Evolutionary conservation across 1,140 invertebrate species (phyloP).

Genomic region (Apis florea): DNA sequence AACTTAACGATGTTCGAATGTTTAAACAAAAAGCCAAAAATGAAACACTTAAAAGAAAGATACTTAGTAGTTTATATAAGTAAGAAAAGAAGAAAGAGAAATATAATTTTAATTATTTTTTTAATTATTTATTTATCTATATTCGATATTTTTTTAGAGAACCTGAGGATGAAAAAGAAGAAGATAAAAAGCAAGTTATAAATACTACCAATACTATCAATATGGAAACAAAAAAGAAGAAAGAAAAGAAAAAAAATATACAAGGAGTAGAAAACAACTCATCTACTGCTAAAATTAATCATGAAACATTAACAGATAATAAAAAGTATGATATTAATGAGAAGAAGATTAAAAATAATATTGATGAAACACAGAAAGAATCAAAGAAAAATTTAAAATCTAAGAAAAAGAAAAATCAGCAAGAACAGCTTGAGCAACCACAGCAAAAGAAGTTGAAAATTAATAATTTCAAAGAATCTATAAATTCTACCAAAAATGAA

Average conservation of each 20-base stretch:
- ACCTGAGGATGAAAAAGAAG: slow-evolving; percentile 52
- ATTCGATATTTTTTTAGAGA: slow-evolving; percentile 42
- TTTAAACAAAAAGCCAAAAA: slow-evolving; percentile 89
- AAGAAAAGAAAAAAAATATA: slow-evolving; percentile 58
- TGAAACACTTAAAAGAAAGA: slow-evolving; percentile 88
- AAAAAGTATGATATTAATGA: background rate
- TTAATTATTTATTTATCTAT: slow-evolving; percentile 15
- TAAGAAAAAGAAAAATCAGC: background rate
- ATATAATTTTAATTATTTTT: background rate
- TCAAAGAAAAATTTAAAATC: background rate
- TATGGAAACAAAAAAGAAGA: slow-evolving; percentile 57
- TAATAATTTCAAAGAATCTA: background rate
- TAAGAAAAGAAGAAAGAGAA: slow-evolving; percentile 68
- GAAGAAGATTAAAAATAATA: background rate
- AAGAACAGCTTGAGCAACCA: slow-evolving; percentile 38
- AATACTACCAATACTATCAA: slow-evolving; percentile 4
- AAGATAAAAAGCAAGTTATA: background rate
- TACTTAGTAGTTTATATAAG: slow-evolving; percentile 91
- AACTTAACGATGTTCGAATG: slow-evolving; percentile 89
- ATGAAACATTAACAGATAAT: background rate
- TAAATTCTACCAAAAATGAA: slow-evolving; percentile 17
- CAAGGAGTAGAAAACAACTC: slow-evolving; percentile 4
- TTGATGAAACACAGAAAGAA: background rate
- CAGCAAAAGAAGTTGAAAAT: slow-evolving; percentile 62
- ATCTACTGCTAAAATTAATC: slow-evolving; percentile 25